Evolutionary conservation across 2,113 vertebrate genomes (phyloP).

Genomic region (Pituophis catenifer): DNA sequence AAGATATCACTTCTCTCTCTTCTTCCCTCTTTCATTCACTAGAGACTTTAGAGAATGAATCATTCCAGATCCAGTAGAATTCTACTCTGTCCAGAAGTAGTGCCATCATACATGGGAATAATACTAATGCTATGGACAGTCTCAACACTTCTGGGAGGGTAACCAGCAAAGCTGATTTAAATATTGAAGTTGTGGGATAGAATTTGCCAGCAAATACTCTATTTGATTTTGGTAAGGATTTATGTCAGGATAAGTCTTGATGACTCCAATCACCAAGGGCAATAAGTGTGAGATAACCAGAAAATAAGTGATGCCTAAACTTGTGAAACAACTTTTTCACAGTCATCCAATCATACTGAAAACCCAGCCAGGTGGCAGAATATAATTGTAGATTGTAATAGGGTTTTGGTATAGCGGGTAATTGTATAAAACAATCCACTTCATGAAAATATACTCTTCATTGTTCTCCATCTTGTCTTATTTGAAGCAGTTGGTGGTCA

Average conservation of each 20-base stretch:
- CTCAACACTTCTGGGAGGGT: not conserved
- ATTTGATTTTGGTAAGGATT: not conserved
- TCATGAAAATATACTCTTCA: not conserved
- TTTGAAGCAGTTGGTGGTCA: not conserved
- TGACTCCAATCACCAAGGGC: not conserved
- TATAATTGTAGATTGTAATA: not conserved
- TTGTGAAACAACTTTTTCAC: not conserved
- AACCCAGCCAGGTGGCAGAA: not conserved
- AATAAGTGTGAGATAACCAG: not conserved
- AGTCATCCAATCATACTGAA: not conserved
- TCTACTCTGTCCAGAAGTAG: not conserved
- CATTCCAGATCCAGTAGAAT: not conserved
- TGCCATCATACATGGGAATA: not conserved
- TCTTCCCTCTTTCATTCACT: not conserved
- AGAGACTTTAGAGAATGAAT: not conserved
- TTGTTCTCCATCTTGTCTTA: not conserved
- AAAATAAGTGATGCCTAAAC: not conserved
- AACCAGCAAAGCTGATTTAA: not conserved
- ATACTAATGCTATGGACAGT: not conserved
- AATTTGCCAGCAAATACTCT: not conserved
- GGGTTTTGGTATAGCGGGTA: not conserved
- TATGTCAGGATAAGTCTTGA: not conserved
- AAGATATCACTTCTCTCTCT: not conserved
- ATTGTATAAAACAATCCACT: not conserved
- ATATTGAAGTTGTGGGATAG: not conserved